Conservation (phyloP, 2,113 vertebrate species). For the Bambusicola thoracicus region DNA sequence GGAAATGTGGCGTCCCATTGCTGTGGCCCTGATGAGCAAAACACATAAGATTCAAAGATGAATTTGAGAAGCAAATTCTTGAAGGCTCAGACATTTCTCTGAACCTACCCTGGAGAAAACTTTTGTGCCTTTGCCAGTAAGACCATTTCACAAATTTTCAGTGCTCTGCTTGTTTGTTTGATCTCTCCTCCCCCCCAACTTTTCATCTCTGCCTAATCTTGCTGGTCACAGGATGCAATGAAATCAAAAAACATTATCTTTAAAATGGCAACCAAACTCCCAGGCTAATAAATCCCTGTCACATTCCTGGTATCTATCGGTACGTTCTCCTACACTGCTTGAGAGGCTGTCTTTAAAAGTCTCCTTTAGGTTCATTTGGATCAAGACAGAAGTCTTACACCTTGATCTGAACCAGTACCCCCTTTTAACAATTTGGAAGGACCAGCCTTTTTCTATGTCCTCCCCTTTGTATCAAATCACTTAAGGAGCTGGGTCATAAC, state of each 20-base stretch:
- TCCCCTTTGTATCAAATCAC: not conserved
- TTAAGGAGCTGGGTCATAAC: not conserved
- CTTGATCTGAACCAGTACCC: not conserved
- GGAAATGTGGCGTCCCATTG: not conserved
- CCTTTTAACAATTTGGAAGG: not conserved
- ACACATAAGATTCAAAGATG: slow-evolving; percentile 14
- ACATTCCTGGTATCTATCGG: not conserved
- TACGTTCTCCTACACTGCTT: not conserved
- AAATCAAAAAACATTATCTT: not conserved
- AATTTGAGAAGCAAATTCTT: slow-evolving; percentile 27
- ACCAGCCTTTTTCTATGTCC: not conserved
- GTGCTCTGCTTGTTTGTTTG: not conserved
- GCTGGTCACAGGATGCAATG: not conserved
- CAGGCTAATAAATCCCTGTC: not conserved
- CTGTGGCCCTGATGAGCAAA: slow-evolving; percentile 50
- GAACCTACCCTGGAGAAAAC: not conserved
- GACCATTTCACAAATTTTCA: slow-evolving; percentile 25
- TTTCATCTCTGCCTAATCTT: not conserved
- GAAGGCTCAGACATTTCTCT: not conserved
- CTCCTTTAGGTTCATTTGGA: not conserved
- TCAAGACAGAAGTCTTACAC: not conserved
- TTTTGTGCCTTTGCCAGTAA: slow-evolving; percentile 19
- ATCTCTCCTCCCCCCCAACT: not conserved
- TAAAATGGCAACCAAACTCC: not conserved
- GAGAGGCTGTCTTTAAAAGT: not conserved